phyloP scores from a whole-genome alignment of 2,888 invertebrate genomes.

The Aromia moschata region DNA sequence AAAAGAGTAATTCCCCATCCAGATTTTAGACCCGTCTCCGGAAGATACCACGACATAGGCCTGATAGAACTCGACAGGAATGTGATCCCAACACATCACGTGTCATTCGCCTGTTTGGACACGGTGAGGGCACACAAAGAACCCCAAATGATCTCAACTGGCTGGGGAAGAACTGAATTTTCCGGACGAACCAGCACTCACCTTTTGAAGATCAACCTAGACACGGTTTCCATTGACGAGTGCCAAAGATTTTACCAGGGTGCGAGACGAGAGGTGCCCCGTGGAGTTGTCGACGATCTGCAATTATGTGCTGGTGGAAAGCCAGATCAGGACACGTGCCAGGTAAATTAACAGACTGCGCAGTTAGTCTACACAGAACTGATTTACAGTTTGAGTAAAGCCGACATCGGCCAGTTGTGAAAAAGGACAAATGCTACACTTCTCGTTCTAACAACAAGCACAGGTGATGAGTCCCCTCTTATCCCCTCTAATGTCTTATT shows the following conservation, averaged over 20 bases:
- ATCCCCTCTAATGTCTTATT: too few species aligned
- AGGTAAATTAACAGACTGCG: too few species aligned
- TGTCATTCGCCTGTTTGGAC: conserved; percentile 62
- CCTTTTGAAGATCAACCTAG: background rate
- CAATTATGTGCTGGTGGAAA: background rate
- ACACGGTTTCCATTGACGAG: background rate
- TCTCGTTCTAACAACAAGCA: too few species aligned
- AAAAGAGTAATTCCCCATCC: conserved; percentile 55
- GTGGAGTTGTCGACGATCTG: background rate
- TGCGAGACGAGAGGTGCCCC: background rate
- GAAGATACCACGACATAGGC: conserved; percentile 63
- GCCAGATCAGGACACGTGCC: background rate
- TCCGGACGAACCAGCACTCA: conserved; percentile 36
- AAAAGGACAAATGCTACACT: too few species aligned
- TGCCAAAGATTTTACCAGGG: background rate
- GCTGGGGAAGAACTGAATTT: conserved; percentile 59
- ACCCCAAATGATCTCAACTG: conserved; percentile 55
- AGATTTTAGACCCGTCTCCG: conserved; percentile 50
- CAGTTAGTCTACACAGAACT: too few species aligned
- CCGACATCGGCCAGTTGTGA: too few species aligned
- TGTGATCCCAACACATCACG: conserved; percentile 54
- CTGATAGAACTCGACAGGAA: conserved; percentile 55
- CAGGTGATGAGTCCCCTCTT: too few species aligned
- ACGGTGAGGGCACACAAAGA: conserved; percentile 6
- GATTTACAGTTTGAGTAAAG: too few species aligned